Percentiles rank a stretch among this genome's conserved stretches.
Evolutionary conservation across 1,140 invertebrate species (phyloP).

Genomic region (Cecropterus lyciades): DNA sequence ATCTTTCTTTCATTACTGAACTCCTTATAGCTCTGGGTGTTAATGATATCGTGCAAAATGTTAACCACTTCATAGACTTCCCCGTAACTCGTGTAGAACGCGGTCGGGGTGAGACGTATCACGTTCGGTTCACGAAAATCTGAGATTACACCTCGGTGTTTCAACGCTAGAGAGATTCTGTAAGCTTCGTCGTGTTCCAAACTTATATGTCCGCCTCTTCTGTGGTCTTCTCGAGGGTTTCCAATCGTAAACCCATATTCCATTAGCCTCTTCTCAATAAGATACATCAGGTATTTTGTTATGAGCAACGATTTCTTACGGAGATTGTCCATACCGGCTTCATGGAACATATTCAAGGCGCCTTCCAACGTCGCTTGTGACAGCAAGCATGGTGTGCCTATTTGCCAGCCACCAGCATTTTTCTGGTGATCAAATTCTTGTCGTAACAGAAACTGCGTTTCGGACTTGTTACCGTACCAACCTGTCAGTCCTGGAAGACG

Average conservation of each 20-base stretch:
- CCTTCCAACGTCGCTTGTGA: slow-evolving; percentile 67
- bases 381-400: slow-evolving; percentile 61
- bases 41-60: slow-evolving; percentile 60
- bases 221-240: slow-evolving; percentile 57
- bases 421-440: slow-evolving; percentile 69
- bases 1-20: slow-evolving; percentile 37
- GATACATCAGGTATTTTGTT: slow-evolving; percentile 70
- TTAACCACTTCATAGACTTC: slow-evolving; percentile 64
- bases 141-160: slow-evolving; percentile 49
- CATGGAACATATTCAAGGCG: slow-evolving; percentile 57
- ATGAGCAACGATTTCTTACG: slow-evolving; percentile 68
- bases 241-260: slow-evolving; percentile 61
- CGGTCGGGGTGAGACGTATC: slow-evolving; percentile 58
- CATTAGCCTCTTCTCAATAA: slow-evolving; percentile 57
- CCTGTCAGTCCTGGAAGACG: slow-evolving; percentile 60
- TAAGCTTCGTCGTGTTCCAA: slow-evolving; percentile 68
- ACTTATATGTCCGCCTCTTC: slow-evolving; percentile 67
- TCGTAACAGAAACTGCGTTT: slow-evolving; percentile 64
- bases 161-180: slow-evolving; percentile 62
- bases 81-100: slow-evolving; percentile 65
- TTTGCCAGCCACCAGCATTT: slow-evolving; percentile 65
- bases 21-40: slow-evolving; percentile 58
- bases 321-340: slow-evolving; percentile 61
- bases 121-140: slow-evolving; percentile 70
- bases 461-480: slow-evolving; percentile 67